Evolutionary conservation across 2,888 invertebrate genomes (phyloP), one percentile per base, ranked within the genome.

Genomic region (Ptilodon capucinus): DNA sequence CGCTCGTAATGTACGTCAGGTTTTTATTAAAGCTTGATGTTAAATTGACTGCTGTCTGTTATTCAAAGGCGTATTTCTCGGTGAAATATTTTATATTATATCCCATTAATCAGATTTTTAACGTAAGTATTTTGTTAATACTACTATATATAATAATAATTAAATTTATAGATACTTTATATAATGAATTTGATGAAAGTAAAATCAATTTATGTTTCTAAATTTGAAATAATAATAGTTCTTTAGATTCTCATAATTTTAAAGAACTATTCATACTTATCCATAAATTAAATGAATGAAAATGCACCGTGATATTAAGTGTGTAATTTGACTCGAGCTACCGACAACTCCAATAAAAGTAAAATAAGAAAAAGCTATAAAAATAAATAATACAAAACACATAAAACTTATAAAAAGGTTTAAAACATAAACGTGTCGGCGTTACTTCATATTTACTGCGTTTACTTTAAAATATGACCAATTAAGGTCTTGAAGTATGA

Each of bases 381-480:
- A 52, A 52, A 44, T 50, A 57, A 42, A 64, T 52, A 52, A 59
- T 45, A 44, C 42, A 60, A 59, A 62, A 53, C 51, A 52, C 62
- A 64, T 66, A 61, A 59, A 62, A 43, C 51, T 56, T 58, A 64
- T 64, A 64, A 71, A 65, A 70, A 57, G 64, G 55, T 73, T 68
- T 64, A 64, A 66, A 57, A 73, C 65, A 74, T 75, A 68, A 74
- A 74, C 51, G 58, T 67, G 74, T 74, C 76, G 61, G 55, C 67
- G 50, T 67, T 65, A 64, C 59, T 59, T 61, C 61, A 60, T 72
- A 63, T 70, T 71, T 67, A 67, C 60, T 54, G 61, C 55, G 48
- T 54, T 60, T 60, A 60, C 52, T 49, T 58, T 35, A 60, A 60
- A 63, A 63, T 65, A 65, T 60, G 54, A 61, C 66, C 65, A 64